phyloP scores from a whole-genome alignment of 2,888 invertebrate genomes.

The Bembecia ichneumoniformis region DNA sequence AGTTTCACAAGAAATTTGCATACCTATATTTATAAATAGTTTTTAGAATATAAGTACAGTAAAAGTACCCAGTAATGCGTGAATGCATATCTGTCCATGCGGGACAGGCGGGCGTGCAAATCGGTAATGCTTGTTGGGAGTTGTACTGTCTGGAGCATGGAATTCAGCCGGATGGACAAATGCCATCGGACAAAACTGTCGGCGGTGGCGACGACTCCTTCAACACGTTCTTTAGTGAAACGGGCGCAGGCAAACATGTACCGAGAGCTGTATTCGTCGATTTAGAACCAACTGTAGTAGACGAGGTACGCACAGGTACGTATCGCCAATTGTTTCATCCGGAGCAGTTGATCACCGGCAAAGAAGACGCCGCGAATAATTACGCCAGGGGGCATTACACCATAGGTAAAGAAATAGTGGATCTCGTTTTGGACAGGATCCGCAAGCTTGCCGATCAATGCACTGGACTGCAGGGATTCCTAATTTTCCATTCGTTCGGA shows the following conservation, averaged over 20 bases:
- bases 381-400: slow-evolving; percentile 98
- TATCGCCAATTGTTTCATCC: slow-evolving; percentile 97
- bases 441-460: slow-evolving; percentile 91
- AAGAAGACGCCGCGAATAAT: slow-evolving; percentile 97
- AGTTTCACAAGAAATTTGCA: background rate
- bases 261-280: slow-evolving; percentile 95
- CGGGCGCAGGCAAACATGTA: slow-evolving; percentile 95
- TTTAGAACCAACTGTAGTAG: slow-evolving; percentile 95
- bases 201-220: slow-evolving; percentile 95
- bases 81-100: slow-evolving; percentile 65
- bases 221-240: slow-evolving; percentile 95
- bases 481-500: slow-evolving; percentile 95
- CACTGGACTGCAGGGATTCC: slow-evolving; percentile 91
- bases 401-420: slow-evolving; percentile 94
- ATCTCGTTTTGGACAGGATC: slow-evolving; percentile 87
- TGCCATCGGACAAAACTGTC: slow-evolving; percentile 85
- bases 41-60: background rate
- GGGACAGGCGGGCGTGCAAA: slow-evolving; percentile 80
- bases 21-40: background rate
- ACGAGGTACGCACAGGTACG: slow-evolving; percentile 93
- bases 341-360: slow-evolving; percentile 94
- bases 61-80: slow-evolving; percentile 39
- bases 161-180: slow-evolving; percentile 87
- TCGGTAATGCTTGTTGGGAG: slow-evolving; percentile 91
- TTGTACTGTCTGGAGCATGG: slow-evolving; percentile 86